Evolutionary conservation across 2,113 vertebrate genomes (phyloP), one percentile per base, ranked within the genome.

Genomic region (Heptranchias perlo): DNA sequence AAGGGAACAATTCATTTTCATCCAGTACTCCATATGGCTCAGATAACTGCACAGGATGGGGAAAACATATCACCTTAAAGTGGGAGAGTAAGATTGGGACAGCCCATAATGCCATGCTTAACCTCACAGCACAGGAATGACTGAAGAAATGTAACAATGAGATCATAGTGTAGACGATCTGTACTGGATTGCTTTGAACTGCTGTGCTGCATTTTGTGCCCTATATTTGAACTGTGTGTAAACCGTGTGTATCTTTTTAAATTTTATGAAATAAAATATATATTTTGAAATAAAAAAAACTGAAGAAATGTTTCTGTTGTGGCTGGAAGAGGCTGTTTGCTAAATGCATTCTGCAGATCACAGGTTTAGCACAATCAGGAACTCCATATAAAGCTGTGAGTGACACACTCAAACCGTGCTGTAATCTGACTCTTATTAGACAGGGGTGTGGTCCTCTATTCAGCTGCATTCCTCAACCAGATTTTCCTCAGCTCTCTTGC

Each of bases 271-370:
- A n/a, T n/a, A n/a, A n/a, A n/a, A n/a, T n/a, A n/a, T n/a, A n/a
- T n/a, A n/a, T n/a, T n/a, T n/a, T n/a, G n/a, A n/a, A n/a, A n/a
- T n/a, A n/a, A n/a, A n/a, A n/a, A n/a, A n/a, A n/a, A n/a, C n/a
- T n/a, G n/a, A n/a, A n/a, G 92, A 65, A 65, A 28, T 23, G 14
- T 94, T 65, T 94, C 93, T 94, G 93, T 47, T 95, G 64, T 67
- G 58, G 35, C 58, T 95, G 44, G 64, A 67, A 11, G 44, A 47
- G 23, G 44, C 7, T 64, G 35, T 21, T 62, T 39, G n/a, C 39
- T 93, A 23, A 93, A 62, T 39, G 35, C 89, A n/a, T 61, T 10
- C 16, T 39, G 58, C n/a, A 93, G 58, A 93, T 39, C 61, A 61
- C 61, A n/a, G 52, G 35, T n/a, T 62, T 23, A 39, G 35, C 35